phyloP scores from a whole-genome alignment of 2,888 invertebrate genomes.

The Acrobasis repandana region DNA sequence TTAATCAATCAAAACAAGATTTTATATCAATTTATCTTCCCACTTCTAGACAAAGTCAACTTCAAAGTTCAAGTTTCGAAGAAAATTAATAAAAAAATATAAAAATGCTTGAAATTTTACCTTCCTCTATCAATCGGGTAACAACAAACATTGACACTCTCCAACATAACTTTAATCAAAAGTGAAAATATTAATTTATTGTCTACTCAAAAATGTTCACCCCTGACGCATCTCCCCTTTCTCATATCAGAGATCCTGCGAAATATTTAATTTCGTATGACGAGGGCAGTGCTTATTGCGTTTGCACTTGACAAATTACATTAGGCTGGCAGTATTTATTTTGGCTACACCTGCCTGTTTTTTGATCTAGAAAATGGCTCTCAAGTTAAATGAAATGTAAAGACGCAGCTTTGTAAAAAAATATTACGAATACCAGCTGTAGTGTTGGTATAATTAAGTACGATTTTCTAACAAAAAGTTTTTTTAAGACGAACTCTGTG shows the following conservation, averaged over 20 bases:
- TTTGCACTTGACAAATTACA: conserved; percentile 65
- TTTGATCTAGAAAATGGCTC: background rate
- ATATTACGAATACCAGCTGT: too few species aligned
- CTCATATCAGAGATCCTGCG: conserved; percentile 37
- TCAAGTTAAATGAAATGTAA: background rate
- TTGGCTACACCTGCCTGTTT: conserved; percentile 27
- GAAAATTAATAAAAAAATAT: too few species aligned
- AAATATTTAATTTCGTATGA: conserved; percentile 69
- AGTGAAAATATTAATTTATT: background rate
- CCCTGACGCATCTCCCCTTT: conserved; percentile 28
- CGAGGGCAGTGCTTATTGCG: conserved; percentile 56
- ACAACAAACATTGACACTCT: too few species aligned
- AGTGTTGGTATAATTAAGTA: background rate
- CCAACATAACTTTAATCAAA: background rate
- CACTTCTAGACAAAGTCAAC: too few species aligned
- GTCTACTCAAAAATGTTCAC: background rate
- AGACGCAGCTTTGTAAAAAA: background rate
- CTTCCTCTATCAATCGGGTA: too few species aligned
- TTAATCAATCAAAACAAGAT: too few species aligned
- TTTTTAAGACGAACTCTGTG: too few species aligned
- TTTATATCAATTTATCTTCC: too few species aligned
- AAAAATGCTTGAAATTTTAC: too few species aligned
- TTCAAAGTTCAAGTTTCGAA: too few species aligned
- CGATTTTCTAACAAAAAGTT: background rate
- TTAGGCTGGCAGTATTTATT: conserved; percentile 40